Evolutionary conservation across 2,797 vertebrate genomes (phyloP).

Genomic region (Sparus aurata): DNA sequence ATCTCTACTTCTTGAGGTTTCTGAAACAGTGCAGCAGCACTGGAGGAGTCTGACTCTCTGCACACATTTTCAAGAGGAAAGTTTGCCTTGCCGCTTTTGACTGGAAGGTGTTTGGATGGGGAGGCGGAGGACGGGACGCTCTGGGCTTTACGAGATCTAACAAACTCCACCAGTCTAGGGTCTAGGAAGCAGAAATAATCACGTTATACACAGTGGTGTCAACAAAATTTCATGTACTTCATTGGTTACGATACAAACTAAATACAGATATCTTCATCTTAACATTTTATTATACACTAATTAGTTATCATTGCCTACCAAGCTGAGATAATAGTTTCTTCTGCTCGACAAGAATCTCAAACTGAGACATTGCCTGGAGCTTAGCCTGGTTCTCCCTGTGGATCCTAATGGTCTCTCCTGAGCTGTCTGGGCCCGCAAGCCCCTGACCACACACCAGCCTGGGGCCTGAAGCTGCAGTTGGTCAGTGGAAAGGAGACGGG

Average conservation of each 20-base stretch:
- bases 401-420: conserved; percentile 89
- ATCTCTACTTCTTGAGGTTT: conserved; percentile 75
- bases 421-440: conserved; percentile 79
- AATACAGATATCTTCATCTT: conserved; percentile 14
- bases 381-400: conserved; percentile 92
- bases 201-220: conserved; percentile 20
- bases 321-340: conserved; percentile 89
- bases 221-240: conserved; percentile 10
- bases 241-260: conserved; percentile 8
- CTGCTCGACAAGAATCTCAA: conserved; percentile 92
- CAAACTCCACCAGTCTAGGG: conserved; percentile 91
- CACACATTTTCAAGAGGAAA: conserved; percentile 48
- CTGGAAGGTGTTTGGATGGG: conserved; percentile 51
- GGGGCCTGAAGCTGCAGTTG: conserved; percentile 38
- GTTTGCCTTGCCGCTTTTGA: conserved; percentile 43
- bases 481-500: conserved; percentile 2
- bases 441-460: conserved; percentile 91
- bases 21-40: conserved; percentile 25
- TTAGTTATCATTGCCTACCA: conserved; percentile 79
- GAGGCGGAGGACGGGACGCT: conserved; percentile 40
- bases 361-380: conserved; percentile 87
- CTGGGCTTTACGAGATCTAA: conserved; percentile 84
- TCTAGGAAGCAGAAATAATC: conserved; percentile 84
- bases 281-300: background rate
- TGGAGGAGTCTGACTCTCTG: conserved; percentile 34